These are phyloP conservation scores for Caenorhabditis japonica DNA, from an alignment of 2,888 invertebrate genomes.

Conservation along the genomic window DNA sequence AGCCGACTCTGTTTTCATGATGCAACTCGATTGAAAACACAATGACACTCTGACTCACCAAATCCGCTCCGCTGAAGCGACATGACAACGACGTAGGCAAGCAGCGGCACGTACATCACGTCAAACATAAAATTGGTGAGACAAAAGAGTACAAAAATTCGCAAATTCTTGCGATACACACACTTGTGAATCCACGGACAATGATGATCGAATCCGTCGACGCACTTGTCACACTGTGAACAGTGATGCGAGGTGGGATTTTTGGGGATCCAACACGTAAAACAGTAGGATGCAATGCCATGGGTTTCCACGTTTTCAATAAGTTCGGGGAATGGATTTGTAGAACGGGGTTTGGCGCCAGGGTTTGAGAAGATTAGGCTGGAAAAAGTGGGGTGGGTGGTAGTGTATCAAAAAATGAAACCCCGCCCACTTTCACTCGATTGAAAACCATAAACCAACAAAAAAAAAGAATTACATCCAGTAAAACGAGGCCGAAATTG, in stretches of 20 bases:
- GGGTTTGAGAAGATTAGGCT: slow-evolving; percentile 36
- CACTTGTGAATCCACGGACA: slow-evolving; percentile 67
- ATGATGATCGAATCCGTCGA: slow-evolving; percentile 65
- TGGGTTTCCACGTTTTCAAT: slow-evolving; percentile 19
- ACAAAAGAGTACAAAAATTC: slow-evolving; percentile 58
- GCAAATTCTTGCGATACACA: slow-evolving; percentile 57
- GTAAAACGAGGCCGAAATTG: slow-evolving; percentile 21
- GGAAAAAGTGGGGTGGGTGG: too few species aligned
- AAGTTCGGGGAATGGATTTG: slow-evolving; percentile 11
- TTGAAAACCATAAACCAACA: too few species aligned
- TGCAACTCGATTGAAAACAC: too few species aligned
- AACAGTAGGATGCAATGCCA: slow-evolving; percentile 23
- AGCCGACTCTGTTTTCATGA: too few species aligned
- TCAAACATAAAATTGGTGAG: slow-evolving; percentile 46
- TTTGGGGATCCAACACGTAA: slow-evolving; percentile 50
- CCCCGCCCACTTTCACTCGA: too few species aligned
- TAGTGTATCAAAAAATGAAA: too few species aligned
- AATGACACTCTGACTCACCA: slow-evolving; percentile 19
- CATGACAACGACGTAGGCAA: slow-evolving; percentile 17
- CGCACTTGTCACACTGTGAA: slow-evolving; percentile 63
- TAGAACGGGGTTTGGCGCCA: slow-evolving; percentile 18
- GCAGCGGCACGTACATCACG: slow-evolving; percentile 33
- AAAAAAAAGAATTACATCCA: slow-evolving; percentile 14
- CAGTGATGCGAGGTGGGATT: slow-evolving; percentile 56
- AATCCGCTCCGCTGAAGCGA: slow-evolving; percentile 32